Evolutionary conservation across 2,888 invertebrate genomes (phyloP).

Genomic region (Rhagonycha lutea): DNA sequence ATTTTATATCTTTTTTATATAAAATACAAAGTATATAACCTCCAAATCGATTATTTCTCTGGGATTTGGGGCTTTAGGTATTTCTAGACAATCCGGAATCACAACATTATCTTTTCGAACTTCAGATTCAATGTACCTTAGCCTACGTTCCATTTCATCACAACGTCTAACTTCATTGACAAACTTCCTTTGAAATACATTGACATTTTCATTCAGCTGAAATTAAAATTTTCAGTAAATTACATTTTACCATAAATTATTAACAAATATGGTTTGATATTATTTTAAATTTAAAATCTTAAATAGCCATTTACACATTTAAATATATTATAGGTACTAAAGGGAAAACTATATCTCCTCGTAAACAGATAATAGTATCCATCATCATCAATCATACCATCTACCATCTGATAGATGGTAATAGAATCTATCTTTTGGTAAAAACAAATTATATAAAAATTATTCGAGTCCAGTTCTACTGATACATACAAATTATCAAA

Average conservation of each 20-base stretch:
- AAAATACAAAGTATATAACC: slow-evolving; percentile 54
- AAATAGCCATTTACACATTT: too few species aligned
- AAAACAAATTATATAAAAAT: too few species aligned
- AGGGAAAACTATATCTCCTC: too few species aligned
- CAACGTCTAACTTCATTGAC: slow-evolving; percentile 88
- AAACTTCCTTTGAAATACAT: slow-evolving; percentile 90
- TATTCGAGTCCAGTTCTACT: too few species aligned
- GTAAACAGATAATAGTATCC: too few species aligned
- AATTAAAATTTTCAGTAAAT: slow-evolving; percentile 6
- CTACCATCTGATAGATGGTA: too few species aligned
- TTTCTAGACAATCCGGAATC: slow-evolving; percentile 75
- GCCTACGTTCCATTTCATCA: slow-evolving; percentile 89
- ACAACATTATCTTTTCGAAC: slow-evolving; percentile 82
- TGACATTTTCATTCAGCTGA: slow-evolving; percentile 83
- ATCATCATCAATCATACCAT: too few species aligned
- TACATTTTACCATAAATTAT: background rate
- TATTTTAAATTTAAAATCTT: too few species aligned
- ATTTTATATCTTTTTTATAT: background rate
- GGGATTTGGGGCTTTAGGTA: slow-evolving; percentile 75
- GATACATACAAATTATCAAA: too few species aligned
- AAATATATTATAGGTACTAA: too few species aligned
- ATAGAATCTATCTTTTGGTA: too few species aligned
- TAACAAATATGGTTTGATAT: too few species aligned
- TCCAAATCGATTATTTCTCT: slow-evolving; percentile 89
- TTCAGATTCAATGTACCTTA: slow-evolving; percentile 85